phyloP scores from a whole-genome alignment of 1,140 invertebrate genomes.

The Cyrtorhinus lividipennis region DNA sequence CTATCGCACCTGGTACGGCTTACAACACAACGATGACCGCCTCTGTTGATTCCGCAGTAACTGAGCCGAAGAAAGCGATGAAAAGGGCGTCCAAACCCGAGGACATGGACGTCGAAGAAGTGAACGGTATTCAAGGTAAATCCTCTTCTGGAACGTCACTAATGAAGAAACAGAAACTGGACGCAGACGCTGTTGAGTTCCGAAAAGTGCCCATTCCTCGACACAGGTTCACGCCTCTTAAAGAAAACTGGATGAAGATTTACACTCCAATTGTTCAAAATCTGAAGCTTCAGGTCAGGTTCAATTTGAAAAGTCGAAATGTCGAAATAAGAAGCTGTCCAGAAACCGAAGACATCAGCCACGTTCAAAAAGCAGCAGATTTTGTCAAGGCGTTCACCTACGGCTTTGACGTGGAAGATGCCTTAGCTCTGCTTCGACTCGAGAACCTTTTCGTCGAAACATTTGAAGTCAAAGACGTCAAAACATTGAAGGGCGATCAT shows the following conservation, averaged over 20 bases:
- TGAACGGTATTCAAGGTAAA: conserved; percentile 46
- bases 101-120: conserved; percentile 38
- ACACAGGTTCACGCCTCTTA: conserved; percentile 78
- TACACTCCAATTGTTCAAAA: conserved; percentile 93
- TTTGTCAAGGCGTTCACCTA: conserved; percentile 94
- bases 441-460: conserved; percentile 96
- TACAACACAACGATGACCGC: not conserved
- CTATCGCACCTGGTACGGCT: too few relatives aligned
- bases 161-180: conserved; percentile 36
- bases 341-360: conserved; percentile 72
- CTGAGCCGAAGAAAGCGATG: not conserved
- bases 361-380: conserved; percentile 94
- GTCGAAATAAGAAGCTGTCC: conserved; percentile 67
- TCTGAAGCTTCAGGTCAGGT: conserved; percentile 83
- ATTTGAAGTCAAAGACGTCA: conserved; percentile 95
- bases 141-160: conserved; percentile 32
- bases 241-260: conserved; percentile 95
- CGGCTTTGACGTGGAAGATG: conserved; percentile 97
- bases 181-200: conserved; percentile 37
- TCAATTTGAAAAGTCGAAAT: conserved; percentile 81
- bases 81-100: conserved; percentile 11
- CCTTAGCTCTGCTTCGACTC: conserved; percentile 80
- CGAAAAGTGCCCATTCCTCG: conserved; percentile 48
- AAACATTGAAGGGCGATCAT: conserved; percentile 91
- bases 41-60: not conserved